A percentile compares a stretch with the other conserved stretches of the same genome.
These are phyloP conservation scores for Clistopyga incitator DNA, from an alignment of 2,888 invertebrate species.

Conservation along the genomic window DNA sequence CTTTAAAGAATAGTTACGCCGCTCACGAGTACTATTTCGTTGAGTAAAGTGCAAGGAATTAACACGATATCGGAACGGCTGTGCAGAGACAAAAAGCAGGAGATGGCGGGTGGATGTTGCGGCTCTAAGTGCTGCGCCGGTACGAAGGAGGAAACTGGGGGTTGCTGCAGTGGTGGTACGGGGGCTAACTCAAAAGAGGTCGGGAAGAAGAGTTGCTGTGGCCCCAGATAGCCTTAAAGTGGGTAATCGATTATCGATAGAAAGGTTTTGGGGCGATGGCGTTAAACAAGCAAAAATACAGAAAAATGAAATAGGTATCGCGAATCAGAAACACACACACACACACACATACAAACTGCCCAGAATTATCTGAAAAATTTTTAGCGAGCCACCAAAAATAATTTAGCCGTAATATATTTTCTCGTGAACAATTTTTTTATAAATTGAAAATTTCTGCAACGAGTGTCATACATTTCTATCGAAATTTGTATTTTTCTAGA, in stretches of 20 bases:
- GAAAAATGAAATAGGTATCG: slow-evolving; percentile 12
- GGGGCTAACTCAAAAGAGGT: slow-evolving; percentile 46
- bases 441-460: too few relatives aligned
- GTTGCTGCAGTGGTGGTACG: slow-evolving; percentile 72
- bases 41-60: slow-evolving; percentile 37
- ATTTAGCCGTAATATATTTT: too few relatives aligned
- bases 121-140: slow-evolving; percentile 76
- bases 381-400: too few relatives aligned
- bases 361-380: background rate
- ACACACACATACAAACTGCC: too few relatives aligned
- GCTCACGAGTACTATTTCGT: background rate
- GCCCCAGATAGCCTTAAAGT: slow-evolving; percentile 51
- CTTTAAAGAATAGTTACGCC: background rate
- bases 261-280: slow-evolving; percentile 10
- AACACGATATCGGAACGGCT: slow-evolving; percentile 71
- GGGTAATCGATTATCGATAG: slow-evolving; percentile 54
- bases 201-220: slow-evolving; percentile 65
- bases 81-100: slow-evolving; percentile 74
- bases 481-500: too few relatives aligned
- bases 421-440: too few relatives aligned
- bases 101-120: slow-evolving; percentile 72
- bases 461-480: too few relatives aligned
- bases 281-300: slow-evolving; percentile 29
- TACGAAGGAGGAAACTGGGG: slow-evolving; percentile 71
- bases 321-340: background rate